A percentile compares a stretch with the other conserved stretches of the same genome.
Evolutionary conservation across 2,113 vertebrate genomes (phyloP).

Genomic region (Saguinus imperator): DNA sequence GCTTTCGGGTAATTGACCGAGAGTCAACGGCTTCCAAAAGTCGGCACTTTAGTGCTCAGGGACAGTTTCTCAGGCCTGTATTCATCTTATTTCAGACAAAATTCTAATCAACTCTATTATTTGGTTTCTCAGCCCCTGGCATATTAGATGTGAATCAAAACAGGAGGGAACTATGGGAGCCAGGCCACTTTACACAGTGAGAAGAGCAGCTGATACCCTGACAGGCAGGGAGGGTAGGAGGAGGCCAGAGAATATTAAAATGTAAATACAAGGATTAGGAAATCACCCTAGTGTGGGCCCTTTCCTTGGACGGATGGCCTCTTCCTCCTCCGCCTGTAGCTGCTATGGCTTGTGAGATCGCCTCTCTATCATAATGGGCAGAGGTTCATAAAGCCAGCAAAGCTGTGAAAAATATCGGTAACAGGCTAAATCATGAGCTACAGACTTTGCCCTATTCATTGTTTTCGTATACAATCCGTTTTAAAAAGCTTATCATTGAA

Average conservation of each 20-base stretch:
- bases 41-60: neutral
- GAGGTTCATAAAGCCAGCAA: neutral
- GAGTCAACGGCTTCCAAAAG: neutral
- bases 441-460: neutral
- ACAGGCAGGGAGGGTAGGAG: neutral
- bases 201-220: neutral
- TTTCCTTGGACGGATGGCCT: neutral
- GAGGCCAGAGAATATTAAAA: neutral
- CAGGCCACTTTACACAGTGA: neutral
- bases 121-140: constrained; percentile 57
- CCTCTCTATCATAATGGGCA: neutral
- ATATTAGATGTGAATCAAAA: constrained; percentile 44
- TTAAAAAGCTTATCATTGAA: neutral
- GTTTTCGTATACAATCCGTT: neutral
- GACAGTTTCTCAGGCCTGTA: neutral
- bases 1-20: constrained; percentile 43
- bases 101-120: constrained; percentile 62
- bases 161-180: neutral
- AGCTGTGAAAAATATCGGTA: neutral
- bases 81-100: constrained; percentile 53
- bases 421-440: neutral
- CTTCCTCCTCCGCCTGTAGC: accelerated
- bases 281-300: neutral
- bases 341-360: neutral
- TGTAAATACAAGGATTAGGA: neutral